Evolutionary conservation across 2,113 vertebrate genomes (phyloP).

Genomic region (Oenanthe melanoleuca): DNA sequence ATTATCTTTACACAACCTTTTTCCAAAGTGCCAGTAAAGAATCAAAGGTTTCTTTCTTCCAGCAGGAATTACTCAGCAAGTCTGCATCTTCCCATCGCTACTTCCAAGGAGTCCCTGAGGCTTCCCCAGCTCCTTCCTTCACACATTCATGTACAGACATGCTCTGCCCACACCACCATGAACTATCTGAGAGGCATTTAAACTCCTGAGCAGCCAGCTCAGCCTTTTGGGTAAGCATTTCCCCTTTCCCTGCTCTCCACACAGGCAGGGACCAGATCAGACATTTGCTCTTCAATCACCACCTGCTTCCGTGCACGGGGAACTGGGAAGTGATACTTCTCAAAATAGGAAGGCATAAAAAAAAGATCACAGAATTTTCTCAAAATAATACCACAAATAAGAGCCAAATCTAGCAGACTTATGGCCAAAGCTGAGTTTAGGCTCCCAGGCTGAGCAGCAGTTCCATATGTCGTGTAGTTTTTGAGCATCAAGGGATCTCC

Average conservation of each 20-base stretch:
- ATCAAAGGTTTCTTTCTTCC: neutral
- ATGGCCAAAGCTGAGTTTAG: neutral
- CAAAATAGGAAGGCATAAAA: neutral
- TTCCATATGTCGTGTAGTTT: fast-evolving
- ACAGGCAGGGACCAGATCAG: neutral
- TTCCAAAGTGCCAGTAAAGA: neutral
- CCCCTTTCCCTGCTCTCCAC: neutral
- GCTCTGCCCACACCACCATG: neutral
- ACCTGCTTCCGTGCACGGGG: fast-evolving
- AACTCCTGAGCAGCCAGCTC: neutral
- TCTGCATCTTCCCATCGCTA: neutral
- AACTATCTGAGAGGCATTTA: neutral
- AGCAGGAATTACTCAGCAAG: neutral
- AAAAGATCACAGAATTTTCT: neutral
- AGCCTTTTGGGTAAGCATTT: neutral
- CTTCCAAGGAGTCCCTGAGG: neutral
- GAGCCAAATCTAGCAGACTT: neutral
- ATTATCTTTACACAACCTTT: neutral
- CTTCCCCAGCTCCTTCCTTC: neutral
- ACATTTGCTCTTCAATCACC: neutral
- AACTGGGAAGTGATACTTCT: neutral
- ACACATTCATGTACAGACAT: fast-evolving
- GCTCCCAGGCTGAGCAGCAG: neutral
- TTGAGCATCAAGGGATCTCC: neutral
- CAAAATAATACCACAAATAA: neutral